A percentile compares a stretch with the other conserved stretches of the same genome.
These are phyloP conservation scores for Chlamydotis undulata DNA, from an alignment of 2,113 vertebrate genomes.

Conservation along the genomic window DNA sequence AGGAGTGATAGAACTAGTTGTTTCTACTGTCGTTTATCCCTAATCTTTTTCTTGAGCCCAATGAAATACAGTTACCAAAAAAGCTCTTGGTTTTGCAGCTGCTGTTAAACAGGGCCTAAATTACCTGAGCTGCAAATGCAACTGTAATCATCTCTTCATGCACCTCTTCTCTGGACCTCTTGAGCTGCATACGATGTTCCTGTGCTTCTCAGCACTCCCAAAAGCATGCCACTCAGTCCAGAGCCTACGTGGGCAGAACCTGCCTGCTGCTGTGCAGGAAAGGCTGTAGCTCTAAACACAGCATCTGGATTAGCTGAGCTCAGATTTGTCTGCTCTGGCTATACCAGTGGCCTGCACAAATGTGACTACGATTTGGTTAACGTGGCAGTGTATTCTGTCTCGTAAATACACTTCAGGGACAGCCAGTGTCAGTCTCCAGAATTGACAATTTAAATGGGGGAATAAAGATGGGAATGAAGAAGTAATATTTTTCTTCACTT, in stretches of 20 bases:
- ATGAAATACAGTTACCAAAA: conserved; percentile 7
- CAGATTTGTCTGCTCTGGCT: not conserved
- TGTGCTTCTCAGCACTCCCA: not conserved
- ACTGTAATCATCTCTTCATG: not conserved
- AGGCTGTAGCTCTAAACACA: not conserved
- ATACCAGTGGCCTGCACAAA: not conserved
- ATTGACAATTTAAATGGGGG: not conserved
- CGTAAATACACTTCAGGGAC: not conserved
- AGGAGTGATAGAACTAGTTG: not conserved
- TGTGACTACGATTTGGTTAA: accelerated
- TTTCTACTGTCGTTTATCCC: not conserved
- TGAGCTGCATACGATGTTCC: not conserved
- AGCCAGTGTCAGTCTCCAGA: not conserved
- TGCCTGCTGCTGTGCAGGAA: not conserved
- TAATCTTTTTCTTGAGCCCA: not conserved
- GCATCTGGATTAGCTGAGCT: not conserved
- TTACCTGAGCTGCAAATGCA: not conserved
- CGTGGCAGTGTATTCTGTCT: not conserved
- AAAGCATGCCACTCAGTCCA: not conserved
- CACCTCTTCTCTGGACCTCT: not conserved
- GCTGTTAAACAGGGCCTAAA: not conserved
- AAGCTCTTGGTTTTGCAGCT: not conserved
- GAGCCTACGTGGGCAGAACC: not conserved
- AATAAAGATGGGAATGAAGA: not conserved
- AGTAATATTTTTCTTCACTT: not conserved